Conservation (phyloP, 2,888 invertebrate species). For the Gastrophysa polygoni region DNA sequence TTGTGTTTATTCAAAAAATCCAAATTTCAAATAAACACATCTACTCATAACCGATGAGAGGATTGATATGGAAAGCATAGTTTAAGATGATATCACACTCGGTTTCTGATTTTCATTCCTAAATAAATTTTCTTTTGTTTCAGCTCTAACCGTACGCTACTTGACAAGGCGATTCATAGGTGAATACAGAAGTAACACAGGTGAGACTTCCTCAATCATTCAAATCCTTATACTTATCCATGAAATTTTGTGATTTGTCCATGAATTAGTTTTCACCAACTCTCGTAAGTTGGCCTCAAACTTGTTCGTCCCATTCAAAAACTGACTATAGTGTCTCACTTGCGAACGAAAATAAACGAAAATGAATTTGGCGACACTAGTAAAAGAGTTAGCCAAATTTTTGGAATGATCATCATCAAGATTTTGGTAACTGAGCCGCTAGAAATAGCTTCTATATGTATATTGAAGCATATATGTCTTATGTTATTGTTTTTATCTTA, state of each 20-base stretch:
- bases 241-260: too few relatives aligned
- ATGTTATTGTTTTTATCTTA: too few relatives aligned
- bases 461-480: too few relatives aligned
- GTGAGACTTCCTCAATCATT: constrained; percentile 57
- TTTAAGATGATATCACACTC: too few relatives aligned
- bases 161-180: constrained; percentile 79
- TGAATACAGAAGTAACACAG: constrained; percentile 81
- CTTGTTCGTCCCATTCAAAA: neutral
- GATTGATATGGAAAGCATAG: too few relatives aligned
- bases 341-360: neutral
- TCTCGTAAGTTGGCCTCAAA: neutral
- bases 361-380: constrained; percentile 5
- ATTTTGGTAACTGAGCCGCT: too few relatives aligned
- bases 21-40: too few relatives aligned
- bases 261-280: neutral
- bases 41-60: too few relatives aligned
- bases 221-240: too few relatives aligned
- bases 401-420: neutral
- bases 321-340: neutral
- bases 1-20: too few relatives aligned
- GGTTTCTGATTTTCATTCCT: too few relatives aligned
- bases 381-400: constrained; percentile 4
- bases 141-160: constrained; percentile 79
- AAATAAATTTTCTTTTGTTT: constrained; percentile 48
- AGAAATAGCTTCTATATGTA: too few relatives aligned